Evolutionary conservation across 2,888 invertebrate species (phyloP), one percentile per base, ranked within the genome.

Genomic region (Drosophila silvestris): DNA sequence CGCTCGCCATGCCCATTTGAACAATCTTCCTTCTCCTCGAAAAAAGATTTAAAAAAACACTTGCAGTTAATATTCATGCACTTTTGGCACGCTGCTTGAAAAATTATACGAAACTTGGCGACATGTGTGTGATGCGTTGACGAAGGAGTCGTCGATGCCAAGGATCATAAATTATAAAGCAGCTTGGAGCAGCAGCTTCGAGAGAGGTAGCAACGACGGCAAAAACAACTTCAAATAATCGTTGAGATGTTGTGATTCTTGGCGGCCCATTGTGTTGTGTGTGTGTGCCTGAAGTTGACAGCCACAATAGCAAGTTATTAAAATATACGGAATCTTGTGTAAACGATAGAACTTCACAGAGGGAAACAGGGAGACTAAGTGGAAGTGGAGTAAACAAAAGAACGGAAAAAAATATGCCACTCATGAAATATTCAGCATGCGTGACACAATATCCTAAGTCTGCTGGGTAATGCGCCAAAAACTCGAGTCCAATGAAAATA

Each of bases 31-130:
- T 14, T n/a, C 16, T 16, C 22, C 44, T 16, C 10, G 19, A 47
- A 19, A 56, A 14, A 5, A 0, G 7, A 22, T 19, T 9, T 10
- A 10, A 41, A 41, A 41, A 71, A 73, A 60, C 79, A 82, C 85
- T 80, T 87, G 89, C 87, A 87, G 87, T 86, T 87, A 89, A 87
- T 87, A 87, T 89, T 86, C 87, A 86, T 87, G 89, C 87, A 87
- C 70, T 89, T 84, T 77, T 81, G 81, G 77, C 73, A 76, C 71
- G 62, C 82, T 74, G 78, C 80, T 85, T 79, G 74, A 76, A 83
- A 85, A 85, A 88, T 82, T 82, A 83, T 77, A 80, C 78, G 62
- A 67, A 80, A 77, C 61, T 77, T 83, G 77, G 80, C 78, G 89
- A 77, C 86, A 81, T 82, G 74, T 85, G 87, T 70, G 77, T 39